Base-by-base conservation (phyloP, 2,797 vertebrate species). In the Cossypha polioptera region DNA sequence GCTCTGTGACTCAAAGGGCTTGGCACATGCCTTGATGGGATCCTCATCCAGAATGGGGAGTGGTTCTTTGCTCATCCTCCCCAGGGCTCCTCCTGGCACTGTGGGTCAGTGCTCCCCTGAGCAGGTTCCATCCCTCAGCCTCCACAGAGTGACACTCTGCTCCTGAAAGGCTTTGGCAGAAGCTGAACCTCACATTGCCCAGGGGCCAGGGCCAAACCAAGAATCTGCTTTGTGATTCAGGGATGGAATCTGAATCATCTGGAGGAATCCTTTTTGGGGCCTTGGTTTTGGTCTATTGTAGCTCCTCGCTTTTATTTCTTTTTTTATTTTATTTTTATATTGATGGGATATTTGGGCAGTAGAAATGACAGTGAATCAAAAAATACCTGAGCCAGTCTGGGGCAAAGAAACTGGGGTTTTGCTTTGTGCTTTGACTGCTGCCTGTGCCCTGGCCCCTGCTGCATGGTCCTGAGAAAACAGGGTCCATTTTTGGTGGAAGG, bases 201-300 rank as follows among this genome's bases (percentile, higher is more conserved):
- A 36, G 29, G 11, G 51, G 40, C 31, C 12, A 45, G 42, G 68
- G 75, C 86, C 92, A 93, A 95, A 83, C 13, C 53, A 55, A 35
- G 58, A 85, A 65, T 71, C 51, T 89, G 81, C 50, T 89, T 94
- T 92, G 29, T 77, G 84, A 83, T 83, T 85, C 72, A 90, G 40
- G 35, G 51, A 10, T 75, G 54, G 31, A 95, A 48, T 63, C 67
- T 80, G 65, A 91, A 62, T 75, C 62, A 77, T 58, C 33, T 22
- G 47, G 18, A 79, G 50, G 84, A 93, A 78, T 85, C 68, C 63
- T 35, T 57, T 65, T 74, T 67, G n/a, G 36, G 85, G 12, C 69
- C 68, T 67, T 92, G 66, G 9, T 43, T 90, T 91, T 91, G 67
- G 42, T 53, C 43, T 73, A 17, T 47, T 16, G 19, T 40, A 89